Evolutionary conservation across 2,888 invertebrate genomes (phyloP).

Genomic region (Nomada flava): DNA sequence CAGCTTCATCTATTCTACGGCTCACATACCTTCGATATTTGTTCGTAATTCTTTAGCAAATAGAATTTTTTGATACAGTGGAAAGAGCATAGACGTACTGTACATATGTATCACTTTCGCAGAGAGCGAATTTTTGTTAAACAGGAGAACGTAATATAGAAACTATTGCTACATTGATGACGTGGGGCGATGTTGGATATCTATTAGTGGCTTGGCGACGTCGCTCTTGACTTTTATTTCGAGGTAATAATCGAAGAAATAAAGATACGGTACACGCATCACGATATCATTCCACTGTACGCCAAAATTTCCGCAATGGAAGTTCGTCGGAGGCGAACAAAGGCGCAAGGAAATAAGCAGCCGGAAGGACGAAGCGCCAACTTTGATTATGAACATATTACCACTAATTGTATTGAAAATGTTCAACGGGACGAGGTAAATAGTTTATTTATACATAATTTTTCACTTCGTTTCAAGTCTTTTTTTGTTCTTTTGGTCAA

Average conservation of each 20-base stretch:
- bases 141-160: background rate
- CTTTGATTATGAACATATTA: constrained; percentile 64
- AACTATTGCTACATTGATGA: constrained; percentile 47
- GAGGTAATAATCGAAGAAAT: background rate
- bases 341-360: constrained; percentile 66
- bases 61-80: background rate
- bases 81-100: background rate
- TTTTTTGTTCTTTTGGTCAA: background rate
- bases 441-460: constrained; percentile 12
- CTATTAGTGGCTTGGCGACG: constrained; percentile 16
- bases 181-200: constrained; percentile 42
- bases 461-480: background rate
- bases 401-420: constrained; percentile 34
- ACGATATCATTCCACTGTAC: background rate
- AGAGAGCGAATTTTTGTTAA: constrained; percentile 7
- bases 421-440: constrained; percentile 53
- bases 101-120: background rate
- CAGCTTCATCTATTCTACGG: constrained; percentile 5
- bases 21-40: background rate
- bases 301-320: constrained; percentile 71
- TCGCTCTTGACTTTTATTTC: constrained; percentile 9
- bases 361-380: constrained; percentile 70
- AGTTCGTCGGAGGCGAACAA: constrained; percentile 76
- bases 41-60: background rate
- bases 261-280: background rate